Evolutionary conservation across 2,888 invertebrate species (phyloP).

Genomic region (Eledona agricola): DNA sequence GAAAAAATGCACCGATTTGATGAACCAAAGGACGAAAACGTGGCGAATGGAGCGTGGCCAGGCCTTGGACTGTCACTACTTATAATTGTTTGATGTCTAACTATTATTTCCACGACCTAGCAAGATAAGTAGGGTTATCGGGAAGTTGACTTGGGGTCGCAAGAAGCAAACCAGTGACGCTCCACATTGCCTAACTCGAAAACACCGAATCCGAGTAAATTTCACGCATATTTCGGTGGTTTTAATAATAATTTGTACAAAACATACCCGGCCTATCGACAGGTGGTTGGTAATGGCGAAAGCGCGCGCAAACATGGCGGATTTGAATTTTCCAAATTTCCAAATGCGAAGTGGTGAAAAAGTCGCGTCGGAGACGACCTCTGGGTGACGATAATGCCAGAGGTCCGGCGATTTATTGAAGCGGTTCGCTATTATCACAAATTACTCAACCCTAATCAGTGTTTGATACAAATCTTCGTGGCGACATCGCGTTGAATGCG

Average conservation of each 20-base stretch:
- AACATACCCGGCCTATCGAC: conserved; percentile 43
- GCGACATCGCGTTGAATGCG: no score
- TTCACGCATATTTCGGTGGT: neutral
- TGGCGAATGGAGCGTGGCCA: no score
- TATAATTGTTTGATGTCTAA: neutral
- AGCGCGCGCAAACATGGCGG: conserved; percentile 44
- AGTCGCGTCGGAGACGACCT: conserved; percentile 4
- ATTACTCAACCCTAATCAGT: conserved; percentile 15
- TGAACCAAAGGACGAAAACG: no score
- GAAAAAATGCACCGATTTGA: neutral
- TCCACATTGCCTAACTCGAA: conserved; percentile 17
- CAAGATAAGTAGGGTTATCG: conserved; percentile 2
- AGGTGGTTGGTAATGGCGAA: conserved; percentile 40
- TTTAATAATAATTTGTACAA: conserved; percentile 8
- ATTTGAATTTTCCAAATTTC: conserved; percentile 33
- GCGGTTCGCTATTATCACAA: conserved; percentile 10
- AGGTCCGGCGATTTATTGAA: conserved; percentile 8
- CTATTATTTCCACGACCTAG: conserved; percentile 3
- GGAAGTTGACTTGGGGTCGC: conserved; percentile 16
- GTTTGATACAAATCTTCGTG: conserved; percentile 10
- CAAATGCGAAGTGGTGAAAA: no score
- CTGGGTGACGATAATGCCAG: conserved; percentile 2
- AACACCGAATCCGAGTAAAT: conserved; percentile 4
- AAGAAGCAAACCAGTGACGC: conserved; percentile 13
- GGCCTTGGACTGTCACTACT: conserved; percentile 6